Conservation (phyloP, 2,888 invertebrate genomes). For the Acleris literana region DNA sequence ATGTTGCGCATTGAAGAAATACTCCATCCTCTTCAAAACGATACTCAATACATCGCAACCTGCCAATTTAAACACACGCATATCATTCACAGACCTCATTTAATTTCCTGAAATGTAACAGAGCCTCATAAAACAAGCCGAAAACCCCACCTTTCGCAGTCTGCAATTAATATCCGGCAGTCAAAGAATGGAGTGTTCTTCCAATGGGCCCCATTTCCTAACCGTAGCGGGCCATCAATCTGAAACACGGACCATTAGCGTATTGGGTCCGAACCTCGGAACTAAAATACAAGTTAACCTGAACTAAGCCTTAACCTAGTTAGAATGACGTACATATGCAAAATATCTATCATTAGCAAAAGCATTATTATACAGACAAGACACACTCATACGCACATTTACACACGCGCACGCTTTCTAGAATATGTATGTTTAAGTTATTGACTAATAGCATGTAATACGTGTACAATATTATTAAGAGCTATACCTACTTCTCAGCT, state of each 20-base stretch:
- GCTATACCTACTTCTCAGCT: too few species aligned
- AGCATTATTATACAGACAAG: too few species aligned
- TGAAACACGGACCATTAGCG: constrained; percentile 17
- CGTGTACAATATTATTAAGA: too few species aligned
- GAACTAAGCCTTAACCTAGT: not conserved
- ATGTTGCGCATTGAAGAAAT: too few species aligned
- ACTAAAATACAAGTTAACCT: not conserved
- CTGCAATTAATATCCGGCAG: constrained; percentile 21
- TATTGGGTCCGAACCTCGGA: constrained; percentile 13
- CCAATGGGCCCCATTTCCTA: constrained; percentile 22
- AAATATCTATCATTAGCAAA: too few species aligned
- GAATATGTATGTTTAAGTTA: too few species aligned
- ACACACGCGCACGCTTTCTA: too few species aligned
- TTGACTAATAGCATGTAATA: too few species aligned
- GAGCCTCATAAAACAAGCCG: constrained; percentile 16
- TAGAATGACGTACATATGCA: not conserved
- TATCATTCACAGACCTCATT: constrained; percentile 1
- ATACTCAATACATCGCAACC: too few species aligned
- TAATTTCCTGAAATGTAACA: constrained; percentile 5
- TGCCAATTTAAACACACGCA: too few species aligned
- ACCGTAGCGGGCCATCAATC: constrained; percentile 15
- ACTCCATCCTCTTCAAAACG: too few species aligned
- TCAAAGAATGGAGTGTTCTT: constrained; percentile 23
- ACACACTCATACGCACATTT: too few species aligned
- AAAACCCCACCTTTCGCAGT: constrained; percentile 21